phyloP scores from a whole-genome alignment of 92 coral and sea anemone species.

The Umimayanthus chanpuru region DNA sequence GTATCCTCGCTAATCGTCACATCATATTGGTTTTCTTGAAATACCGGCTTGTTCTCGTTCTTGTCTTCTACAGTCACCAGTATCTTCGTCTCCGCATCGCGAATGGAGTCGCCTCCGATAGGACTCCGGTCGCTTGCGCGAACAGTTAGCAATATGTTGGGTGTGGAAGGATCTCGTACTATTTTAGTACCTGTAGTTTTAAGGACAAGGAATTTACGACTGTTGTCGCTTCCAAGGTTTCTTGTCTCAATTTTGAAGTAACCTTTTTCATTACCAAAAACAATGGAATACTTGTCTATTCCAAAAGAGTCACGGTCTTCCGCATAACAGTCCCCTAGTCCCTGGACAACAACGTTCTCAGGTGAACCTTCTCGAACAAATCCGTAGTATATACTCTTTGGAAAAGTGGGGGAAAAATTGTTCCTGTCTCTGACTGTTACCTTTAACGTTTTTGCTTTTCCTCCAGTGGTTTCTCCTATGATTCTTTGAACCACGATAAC shows the following conservation, averaged over 20 bases:
- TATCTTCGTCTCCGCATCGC: conserved; percentile 58
- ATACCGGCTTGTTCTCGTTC: conserved; percentile 52
- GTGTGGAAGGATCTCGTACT: conserved; percentile 55
- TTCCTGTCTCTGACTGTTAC: conserved; percentile 53
- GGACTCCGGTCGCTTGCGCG: conserved; percentile 45
- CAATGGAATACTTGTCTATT: conserved; percentile 48
- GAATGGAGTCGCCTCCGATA: conserved; percentile 52
- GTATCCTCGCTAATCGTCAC: conserved; percentile 48
- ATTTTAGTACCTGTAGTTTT: conserved; percentile 57
- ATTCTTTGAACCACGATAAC: conserved; percentile 55
- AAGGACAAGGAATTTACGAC: conserved; percentile 52
- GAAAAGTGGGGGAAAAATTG: conserved; percentile 63
- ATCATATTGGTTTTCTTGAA: conserved; percentile 20
- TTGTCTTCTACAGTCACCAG: conserved; percentile 54
- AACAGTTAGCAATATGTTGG: conserved; percentile 59
- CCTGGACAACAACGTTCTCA: conserved; percentile 51
- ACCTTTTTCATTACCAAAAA: conserved; percentile 67
- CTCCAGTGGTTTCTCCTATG: conserved; percentile 56
- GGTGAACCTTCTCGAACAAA: conserved; percentile 56
- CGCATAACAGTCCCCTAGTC: conserved; percentile 62
- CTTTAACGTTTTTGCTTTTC: conserved; percentile 52
- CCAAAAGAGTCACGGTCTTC: conserved; percentile 62
- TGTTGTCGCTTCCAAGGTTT: conserved; percentile 24
- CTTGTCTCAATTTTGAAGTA: conserved; percentile 51
- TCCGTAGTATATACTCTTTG: conserved; percentile 50